Evolutionary conservation across 2,113 vertebrate genomes (phyloP).

Genomic region (Psittacus erithacus): DNA sequence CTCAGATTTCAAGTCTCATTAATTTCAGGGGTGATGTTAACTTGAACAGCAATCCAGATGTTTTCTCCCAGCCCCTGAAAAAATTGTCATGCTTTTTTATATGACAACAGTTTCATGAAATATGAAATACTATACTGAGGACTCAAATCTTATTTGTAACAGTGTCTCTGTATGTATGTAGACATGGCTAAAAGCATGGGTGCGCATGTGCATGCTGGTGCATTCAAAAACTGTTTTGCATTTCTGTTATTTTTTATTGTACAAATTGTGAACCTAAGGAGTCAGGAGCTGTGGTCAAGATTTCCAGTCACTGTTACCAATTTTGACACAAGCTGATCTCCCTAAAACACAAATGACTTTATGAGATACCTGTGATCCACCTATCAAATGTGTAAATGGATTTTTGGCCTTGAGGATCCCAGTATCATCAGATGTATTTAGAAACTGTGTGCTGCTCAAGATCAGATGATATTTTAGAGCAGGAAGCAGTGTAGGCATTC

Average conservation of each 20-base stretch:
- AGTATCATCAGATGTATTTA: background rate
- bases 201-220: background rate
- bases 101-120: background rate
- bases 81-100: background rate
- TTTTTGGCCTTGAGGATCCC: background rate
- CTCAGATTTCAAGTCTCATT: background rate
- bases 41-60: background rate
- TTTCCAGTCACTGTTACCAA: background rate
- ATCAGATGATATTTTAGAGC: background rate
- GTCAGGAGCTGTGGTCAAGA: background rate
- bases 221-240: background rate
- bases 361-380: background rate
- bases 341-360: background rate
- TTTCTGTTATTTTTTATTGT: background rate
- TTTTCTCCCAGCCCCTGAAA: background rate
- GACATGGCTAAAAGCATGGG: background rate
- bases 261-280: background rate
- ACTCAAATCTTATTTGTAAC: background rate
- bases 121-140: background rate
- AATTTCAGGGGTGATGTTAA: background rate
- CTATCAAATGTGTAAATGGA: background rate
- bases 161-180: background rate
- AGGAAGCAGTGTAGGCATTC: background rate
- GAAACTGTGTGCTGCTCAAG: background rate
- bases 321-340: background rate